A percentile compares a stretch with the other conserved stretches of the same genome.
These are phyloP conservation scores for Philaenus spumarius DNA, from an alignment of 1,140 invertebrate species.

Conservation along the genomic window DNA sequence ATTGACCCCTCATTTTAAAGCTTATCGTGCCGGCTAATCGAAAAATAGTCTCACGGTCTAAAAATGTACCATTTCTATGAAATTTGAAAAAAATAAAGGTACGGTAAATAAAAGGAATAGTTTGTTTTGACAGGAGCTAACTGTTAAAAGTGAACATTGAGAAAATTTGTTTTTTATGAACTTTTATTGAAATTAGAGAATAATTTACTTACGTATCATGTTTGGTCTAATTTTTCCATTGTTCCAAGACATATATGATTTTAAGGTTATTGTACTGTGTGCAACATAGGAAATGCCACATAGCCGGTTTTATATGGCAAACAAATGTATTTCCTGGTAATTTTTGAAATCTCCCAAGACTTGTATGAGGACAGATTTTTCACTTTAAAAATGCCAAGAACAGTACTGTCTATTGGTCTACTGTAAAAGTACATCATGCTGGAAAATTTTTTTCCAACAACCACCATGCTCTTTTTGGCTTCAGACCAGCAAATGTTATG, in stretches of 20 bases:
- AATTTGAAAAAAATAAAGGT: no score
- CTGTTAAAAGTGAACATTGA: not conserved
- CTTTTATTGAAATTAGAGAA: not conserved
- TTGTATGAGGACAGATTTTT: constrained; percentile 4
- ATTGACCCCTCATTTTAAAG: not conserved
- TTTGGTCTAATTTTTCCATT: not conserved
- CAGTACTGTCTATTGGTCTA: not conserved
- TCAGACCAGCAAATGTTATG: constrained; percentile 7
- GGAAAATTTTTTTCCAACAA: constrained; percentile 9
- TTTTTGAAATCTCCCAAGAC: not conserved
- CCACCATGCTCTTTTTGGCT: constrained; percentile 3
- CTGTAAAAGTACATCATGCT: not conserved
- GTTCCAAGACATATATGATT: not conserved
- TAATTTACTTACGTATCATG: not conserved
- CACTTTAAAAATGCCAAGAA: constrained; percentile 10
- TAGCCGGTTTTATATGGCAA: not conserved
- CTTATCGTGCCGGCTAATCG: not conserved
- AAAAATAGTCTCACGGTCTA: no score
- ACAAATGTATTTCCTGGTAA: constrained; percentile 10
- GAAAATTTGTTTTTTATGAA: not conserved
- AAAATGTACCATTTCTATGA: no score
- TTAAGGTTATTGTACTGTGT: not conserved
- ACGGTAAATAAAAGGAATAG: not conserved
- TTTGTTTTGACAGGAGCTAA: not conserved
- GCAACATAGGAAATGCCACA: not conserved